phyloP scores from a whole-genome alignment of 1,140 invertebrate species.

The Drosophila murphyi region DNA sequence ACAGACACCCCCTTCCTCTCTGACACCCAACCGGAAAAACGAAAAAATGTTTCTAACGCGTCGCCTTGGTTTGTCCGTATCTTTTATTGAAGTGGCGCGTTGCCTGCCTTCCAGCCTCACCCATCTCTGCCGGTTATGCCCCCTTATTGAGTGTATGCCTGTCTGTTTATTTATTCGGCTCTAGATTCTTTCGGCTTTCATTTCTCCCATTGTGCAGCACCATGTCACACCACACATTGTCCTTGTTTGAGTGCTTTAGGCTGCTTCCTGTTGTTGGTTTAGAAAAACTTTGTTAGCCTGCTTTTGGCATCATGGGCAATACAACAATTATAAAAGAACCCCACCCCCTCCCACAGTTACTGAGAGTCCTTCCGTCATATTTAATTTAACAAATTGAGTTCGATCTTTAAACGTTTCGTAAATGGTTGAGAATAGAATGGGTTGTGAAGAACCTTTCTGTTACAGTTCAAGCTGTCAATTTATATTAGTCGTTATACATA shows the following conservation, averaged over 20 bases:
- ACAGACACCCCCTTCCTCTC: background rate
- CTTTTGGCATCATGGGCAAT: conserved; percentile 54
- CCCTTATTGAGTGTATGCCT: conserved; percentile 13
- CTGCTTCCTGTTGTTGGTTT: conserved; percentile 56
- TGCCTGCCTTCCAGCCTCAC: background rate
- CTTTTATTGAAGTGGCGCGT: conserved; percentile 7
- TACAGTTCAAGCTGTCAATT: background rate
- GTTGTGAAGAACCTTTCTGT: too few species aligned
- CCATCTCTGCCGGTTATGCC: background rate
- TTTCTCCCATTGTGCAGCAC: background rate
- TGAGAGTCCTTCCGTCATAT: conserved; percentile 20
- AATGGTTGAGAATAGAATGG: conserved; percentile 2
- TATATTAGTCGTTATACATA: background rate
- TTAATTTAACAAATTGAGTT: conserved; percentile 32
- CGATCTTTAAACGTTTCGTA: conserved; percentile 23
- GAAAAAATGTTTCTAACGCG: conserved; percentile 38
- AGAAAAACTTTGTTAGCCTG: conserved; percentile 81
- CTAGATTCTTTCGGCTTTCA: conserved; percentile 44
- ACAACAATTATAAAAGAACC: conserved; percentile 23
- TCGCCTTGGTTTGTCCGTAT: conserved; percentile 50
- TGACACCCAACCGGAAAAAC: conserved; percentile 13
- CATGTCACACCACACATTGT: conserved; percentile 59
- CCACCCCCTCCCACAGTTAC: background rate
- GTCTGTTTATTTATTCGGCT: conserved; percentile 74
- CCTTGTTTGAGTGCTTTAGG: conserved; percentile 59